A percentile compares a stretch with the other conserved stretches of the same genome.
phyloP scores from a whole-genome alignment of 1,140 invertebrate species.

The Drosophila funebris region DNA sequence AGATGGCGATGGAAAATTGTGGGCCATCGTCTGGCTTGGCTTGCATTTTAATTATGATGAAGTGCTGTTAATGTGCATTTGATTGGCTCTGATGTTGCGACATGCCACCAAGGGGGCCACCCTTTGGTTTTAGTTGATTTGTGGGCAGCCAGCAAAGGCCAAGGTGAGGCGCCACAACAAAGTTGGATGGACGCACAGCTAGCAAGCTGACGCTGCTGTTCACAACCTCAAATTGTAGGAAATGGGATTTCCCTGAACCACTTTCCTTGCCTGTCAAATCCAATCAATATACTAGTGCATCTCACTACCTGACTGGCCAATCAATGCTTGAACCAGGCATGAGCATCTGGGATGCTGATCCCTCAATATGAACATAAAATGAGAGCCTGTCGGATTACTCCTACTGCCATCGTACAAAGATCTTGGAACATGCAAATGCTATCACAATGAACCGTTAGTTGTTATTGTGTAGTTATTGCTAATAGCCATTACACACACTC shows the following conservation, averaged over 20 bases:
- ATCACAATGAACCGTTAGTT: conserved; percentile 32
- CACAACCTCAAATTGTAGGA: too few species aligned
- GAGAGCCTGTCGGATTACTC: background rate
- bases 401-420: background rate
- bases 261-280: too few species aligned
- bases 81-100: conserved; percentile 21
- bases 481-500: conserved; percentile 31
- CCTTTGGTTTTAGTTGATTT: conserved; percentile 1
- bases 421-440: background rate
- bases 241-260: background rate
- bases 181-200: background rate
- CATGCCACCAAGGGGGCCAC: background rate
- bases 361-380: too few species aligned
- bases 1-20: background rate
- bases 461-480: conserved; percentile 35
- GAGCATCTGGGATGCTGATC: too few species aligned
- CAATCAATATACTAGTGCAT: too few species aligned
- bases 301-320: too few species aligned
- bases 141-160: conserved; percentile 3
- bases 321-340: background rate
- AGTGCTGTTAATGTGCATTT: conserved; percentile 40
- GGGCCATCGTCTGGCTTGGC: background rate
- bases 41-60: conserved; percentile 47
- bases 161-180: too few species aligned
- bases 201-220: background rate